Percentiles rank a stretch among this genome's conserved stretches.
Evolutionary conservation across 2,888 invertebrate species (phyloP).

Genomic region (Hesperia comma): DNA sequence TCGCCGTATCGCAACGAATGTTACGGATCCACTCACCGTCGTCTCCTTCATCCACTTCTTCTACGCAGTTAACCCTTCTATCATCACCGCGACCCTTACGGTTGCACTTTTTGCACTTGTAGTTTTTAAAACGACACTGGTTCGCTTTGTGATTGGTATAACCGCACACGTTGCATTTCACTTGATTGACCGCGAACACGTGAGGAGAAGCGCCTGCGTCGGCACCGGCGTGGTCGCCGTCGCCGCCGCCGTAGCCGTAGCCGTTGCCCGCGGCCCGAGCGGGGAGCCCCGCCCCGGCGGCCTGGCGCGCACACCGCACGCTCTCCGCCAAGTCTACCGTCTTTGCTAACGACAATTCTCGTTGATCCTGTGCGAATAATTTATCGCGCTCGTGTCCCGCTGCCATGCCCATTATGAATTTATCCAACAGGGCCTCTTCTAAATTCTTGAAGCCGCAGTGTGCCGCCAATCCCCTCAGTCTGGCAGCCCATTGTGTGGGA

Average conservation of each 20-base stretch:
- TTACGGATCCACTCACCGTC: conserved; percentile 42
- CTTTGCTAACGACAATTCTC: background rate
- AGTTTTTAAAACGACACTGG: conserved; percentile 35
- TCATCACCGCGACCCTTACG: conserved; percentile 15
- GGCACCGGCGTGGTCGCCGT: too few species aligned
- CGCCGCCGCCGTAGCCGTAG: too few species aligned
- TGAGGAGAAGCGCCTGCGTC: too few species aligned
- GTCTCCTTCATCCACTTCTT: conserved; percentile 29
- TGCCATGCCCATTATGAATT: conserved; percentile 37
- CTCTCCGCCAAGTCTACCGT: too few species aligned
- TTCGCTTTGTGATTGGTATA: conserved; percentile 35
- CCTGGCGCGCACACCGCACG: background rate
- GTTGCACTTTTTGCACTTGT: conserved; percentile 23
- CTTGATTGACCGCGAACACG: conserved; percentile 7
- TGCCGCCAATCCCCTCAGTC: conserved; percentile 23
- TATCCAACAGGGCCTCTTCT: conserved; percentile 30
- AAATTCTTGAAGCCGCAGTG: conserved; percentile 33
- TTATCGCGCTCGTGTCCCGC: conserved; percentile 30
- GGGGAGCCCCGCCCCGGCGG: background rate
- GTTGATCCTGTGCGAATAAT: conserved; percentile 28
- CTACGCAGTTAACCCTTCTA: conserved; percentile 32
- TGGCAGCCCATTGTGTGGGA: conserved; percentile 33
- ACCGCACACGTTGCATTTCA: conserved; percentile 43
- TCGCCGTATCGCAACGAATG: conserved; percentile 36
- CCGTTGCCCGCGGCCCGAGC: background rate